Evolutionary conservation across 2,113 vertebrate species (phyloP), one percentile per base, ranked within the genome.

Genomic region (Eleginops maclovinus): DNA sequence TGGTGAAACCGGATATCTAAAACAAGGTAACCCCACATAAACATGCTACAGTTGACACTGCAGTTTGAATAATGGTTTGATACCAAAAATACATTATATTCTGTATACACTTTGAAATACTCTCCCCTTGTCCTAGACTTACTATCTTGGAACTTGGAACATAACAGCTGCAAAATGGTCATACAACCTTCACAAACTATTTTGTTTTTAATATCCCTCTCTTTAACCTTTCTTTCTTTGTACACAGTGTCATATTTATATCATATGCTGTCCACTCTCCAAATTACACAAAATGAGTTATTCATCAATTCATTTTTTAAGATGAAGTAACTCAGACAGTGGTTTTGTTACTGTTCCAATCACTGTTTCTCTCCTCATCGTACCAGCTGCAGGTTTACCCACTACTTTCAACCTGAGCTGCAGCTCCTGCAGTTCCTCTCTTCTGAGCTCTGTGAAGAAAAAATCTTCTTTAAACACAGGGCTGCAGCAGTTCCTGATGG

Each of bases 401-500:
- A 94, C 31, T 21, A 95, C 90, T 84, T 94, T 94, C 19, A 95
- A 31, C 62, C 82, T 88, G 47, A 95, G 89, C 49, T 91, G 73
- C 74, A 93, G 80, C 13, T 75, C 76, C 56, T 28, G n/a, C 50
- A 95, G 69, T 44, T 80, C 81, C 10, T 87, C 76, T 3, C 65
- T 80, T n/a, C 70, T 86, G 50, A 93, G 91, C 43, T 91, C 88
- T 9, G 88, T 93, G 64, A 95, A 95, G 85, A 90, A 95, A 85
- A 95, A 95, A 53, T 95, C 94, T 78, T 95, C 94, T 70, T 95
- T 94, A 60, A 95, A 95, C 65, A 93, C 87, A 2, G 90, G 94
- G 55, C 71, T 80, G 21, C 72, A 64, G 79, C 92, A 90, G 79
- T 94, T 93, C 79, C 79, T 92, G 84, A 94, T 89, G 81, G 79